Percentiles rank a stretch among this genome's conserved stretches.
These are phyloP conservation scores for Microctenopoma lineatum DNA, from an alignment of 2,797 vertebrate species.

Conservation along the genomic window DNA sequence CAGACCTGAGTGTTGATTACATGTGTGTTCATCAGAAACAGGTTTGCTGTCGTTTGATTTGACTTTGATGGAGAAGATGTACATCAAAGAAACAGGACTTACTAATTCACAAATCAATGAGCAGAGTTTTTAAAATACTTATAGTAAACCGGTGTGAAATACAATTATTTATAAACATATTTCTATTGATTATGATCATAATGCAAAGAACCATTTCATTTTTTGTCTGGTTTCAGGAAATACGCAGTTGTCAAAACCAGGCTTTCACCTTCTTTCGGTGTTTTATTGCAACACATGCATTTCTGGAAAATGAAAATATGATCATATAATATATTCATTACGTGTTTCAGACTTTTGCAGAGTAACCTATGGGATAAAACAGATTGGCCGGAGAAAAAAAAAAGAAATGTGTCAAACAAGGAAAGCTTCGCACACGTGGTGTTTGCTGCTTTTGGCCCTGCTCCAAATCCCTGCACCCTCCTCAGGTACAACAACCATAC, in stretches of 20 bases:
- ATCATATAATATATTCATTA: background rate
- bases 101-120: no score
- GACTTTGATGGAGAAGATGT: no score
- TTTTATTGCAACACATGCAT: background rate
- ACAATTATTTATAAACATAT: no score
- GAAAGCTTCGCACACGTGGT: conserved; percentile 5
- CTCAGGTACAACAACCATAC: conserved; percentile 50
- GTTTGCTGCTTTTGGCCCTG: conserved; percentile 53
- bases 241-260: background rate
- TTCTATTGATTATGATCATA: no score
- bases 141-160: no score
- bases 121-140: no score
- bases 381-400: background rate
- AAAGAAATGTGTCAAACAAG: conserved; percentile 24
- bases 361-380: conserved; percentile 34
- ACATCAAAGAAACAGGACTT: no score
- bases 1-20: no score
- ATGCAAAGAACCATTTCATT: no score
- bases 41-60: no score
- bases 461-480: conserved; percentile 47
- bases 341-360: conserved; percentile 17
- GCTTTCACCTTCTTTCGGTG: background rate
- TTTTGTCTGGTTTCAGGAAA: no score
- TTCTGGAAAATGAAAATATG: background rate
- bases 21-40: no score